Conservation (phyloP, 2,113 vertebrate species). For the Verasper variegatus region DNA sequence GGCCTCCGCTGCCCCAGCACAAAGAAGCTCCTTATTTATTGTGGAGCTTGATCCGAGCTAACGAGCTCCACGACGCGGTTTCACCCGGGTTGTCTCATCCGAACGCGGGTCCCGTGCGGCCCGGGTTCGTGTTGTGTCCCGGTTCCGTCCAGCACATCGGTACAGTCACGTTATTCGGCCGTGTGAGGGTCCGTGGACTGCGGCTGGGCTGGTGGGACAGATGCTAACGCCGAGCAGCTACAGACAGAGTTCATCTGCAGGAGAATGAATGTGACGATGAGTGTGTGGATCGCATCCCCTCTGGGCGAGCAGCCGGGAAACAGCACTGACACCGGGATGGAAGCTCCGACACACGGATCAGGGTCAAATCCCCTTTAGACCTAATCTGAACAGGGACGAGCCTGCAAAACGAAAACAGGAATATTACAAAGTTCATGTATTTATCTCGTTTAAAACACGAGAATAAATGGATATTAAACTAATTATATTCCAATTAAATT, state of each 20-base stretch:
- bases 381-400: too few species aligned
- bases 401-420: too few species aligned
- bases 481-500: too few species aligned
- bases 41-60: constrained; percentile 44
- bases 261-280: neutral
- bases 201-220: constrained; percentile 12
- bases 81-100: neutral
- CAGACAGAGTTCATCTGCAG: constrained; percentile 12
- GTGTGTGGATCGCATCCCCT: too few species aligned
- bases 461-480: too few species aligned
- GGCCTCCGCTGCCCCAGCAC: constrained; percentile 74
- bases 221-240: constrained; percentile 54
- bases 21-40: constrained; percentile 75
- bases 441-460: too few species aligned
- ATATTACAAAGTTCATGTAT: too few species aligned
- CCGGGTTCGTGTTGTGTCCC: neutral
- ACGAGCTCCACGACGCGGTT: neutral
- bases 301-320: fast-evolving
- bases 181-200: neutral
- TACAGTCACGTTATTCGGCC: neutral
- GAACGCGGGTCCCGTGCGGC: fast-evolving
- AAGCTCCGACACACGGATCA: too few species aligned
- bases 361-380: too few species aligned
- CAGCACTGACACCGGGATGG: too few species aligned
- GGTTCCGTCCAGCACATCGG: neutral